phyloP scores from a whole-genome alignment of 1,140 invertebrate species.

The Lordiphosa stackelbergi region DNA sequence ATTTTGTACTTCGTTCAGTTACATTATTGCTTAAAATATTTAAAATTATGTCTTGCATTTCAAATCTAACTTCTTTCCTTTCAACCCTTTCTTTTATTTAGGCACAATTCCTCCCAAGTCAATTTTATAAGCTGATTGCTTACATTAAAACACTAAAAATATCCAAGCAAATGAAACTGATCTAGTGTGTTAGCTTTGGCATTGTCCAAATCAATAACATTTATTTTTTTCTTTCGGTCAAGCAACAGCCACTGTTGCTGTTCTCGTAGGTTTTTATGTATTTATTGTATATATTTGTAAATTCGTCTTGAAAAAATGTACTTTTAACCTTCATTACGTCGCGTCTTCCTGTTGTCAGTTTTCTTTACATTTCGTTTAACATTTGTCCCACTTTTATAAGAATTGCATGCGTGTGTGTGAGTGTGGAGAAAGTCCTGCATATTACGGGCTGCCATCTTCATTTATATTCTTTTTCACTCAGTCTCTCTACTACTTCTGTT shows the following conservation, averaged over 20 bases:
- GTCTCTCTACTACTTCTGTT: constrained; percentile 11
- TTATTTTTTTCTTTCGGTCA: constrained; percentile 5
- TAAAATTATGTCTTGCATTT: no score
- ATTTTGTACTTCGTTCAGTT: no score
- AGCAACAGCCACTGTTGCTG: constrained; percentile 3
- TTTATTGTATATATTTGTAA: constrained; percentile 43
- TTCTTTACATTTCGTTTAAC: constrained; percentile 75
- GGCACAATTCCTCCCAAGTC: no score
- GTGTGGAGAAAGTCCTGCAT: constrained; percentile 24
- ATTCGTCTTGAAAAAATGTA: constrained; percentile 68
- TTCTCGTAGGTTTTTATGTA: constrained; percentile 22
- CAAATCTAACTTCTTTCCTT: no score
- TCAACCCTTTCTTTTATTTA: no score
- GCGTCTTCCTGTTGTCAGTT: constrained; percentile 72
- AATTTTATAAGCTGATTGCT: no score
- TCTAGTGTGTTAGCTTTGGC: constrained; percentile 1
- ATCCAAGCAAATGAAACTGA: no score
- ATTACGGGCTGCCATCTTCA: constrained; percentile 65
- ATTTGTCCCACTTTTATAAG: constrained; percentile 75
- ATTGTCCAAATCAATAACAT: background rate
- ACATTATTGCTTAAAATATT: no score
- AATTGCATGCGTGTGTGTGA: constrained; percentile 33
- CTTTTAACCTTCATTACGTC: constrained; percentile 72
- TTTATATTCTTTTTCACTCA: constrained; percentile 47
- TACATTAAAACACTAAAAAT: no score